These are phyloP conservation scores for Diacarnus erythraeanus DNA, from an alignment of 37 sponge, comb jelly and placozoan species.

Conservation along the genomic window DNA sequence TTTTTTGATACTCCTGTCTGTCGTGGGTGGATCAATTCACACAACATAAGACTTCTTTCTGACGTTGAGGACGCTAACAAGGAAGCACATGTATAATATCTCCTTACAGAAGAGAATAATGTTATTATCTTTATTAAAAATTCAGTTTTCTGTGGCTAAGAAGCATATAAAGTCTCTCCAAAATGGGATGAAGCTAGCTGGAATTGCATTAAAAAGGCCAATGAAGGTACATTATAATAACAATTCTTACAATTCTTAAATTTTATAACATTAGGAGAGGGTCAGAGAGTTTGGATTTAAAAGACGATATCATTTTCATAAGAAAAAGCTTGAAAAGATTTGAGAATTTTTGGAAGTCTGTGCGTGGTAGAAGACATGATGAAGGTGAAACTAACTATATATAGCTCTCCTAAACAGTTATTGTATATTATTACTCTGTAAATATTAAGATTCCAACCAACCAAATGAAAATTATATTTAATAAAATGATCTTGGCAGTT, in stretches of 20 bases:
- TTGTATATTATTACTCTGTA: too few relatives aligned
- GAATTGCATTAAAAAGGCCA: background rate
- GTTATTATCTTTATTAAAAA: too few relatives aligned
- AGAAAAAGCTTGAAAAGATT: too few relatives aligned
- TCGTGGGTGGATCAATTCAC: constrained; percentile 53
- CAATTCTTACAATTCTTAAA: background rate
- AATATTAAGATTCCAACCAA: too few relatives aligned
- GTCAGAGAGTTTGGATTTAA: constrained; percentile 3
- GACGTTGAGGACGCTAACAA: constrained; percentile 8
- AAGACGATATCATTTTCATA: constrained; percentile 7
- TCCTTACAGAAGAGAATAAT: background rate
- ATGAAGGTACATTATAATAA: constrained; percentile 14
- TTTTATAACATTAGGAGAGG: constrained; percentile 9
- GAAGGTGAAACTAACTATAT: too few relatives aligned
- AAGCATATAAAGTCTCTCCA: constrained; percentile 6
- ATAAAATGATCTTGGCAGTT: background rate
- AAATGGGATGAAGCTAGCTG: constrained; percentile 30
- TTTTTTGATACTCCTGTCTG: constrained; percentile 72
- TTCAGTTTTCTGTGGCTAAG: constrained; percentile 19
- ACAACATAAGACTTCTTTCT: constrained; percentile 15
- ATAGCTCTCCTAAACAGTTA: too few relatives aligned
- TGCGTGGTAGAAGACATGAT: too few relatives aligned
- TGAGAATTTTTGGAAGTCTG: too few relatives aligned
- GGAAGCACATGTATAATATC: constrained; percentile 16
- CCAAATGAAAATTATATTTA: too few relatives aligned